Evolutionary conservation across 92 coral and sea anemone genomes (phyloP).

Genomic region (Parazoanthus swiftii): DNA sequence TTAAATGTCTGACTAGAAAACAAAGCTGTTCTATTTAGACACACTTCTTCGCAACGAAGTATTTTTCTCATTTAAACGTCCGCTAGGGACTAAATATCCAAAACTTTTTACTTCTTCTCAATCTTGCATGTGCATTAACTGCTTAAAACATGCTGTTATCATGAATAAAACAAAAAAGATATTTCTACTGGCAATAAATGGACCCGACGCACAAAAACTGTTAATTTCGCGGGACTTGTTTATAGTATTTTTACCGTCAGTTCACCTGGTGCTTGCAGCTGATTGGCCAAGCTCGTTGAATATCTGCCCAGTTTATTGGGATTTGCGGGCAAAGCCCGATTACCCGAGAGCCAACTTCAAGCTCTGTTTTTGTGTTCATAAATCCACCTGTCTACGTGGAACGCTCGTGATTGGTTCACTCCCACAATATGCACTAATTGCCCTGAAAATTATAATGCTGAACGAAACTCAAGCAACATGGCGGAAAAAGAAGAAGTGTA

Average conservation of each 20-base stretch:
- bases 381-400: constrained; percentile 68
- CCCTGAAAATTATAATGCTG: constrained; percentile 73
- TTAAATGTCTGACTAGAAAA: neutral
- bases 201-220: constrained; percentile 6
- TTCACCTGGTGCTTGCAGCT: neutral
- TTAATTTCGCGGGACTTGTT: constrained; percentile 27
- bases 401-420: constrained; percentile 57
- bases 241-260: constrained; percentile 14
- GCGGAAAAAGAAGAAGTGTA: constrained; percentile 74
- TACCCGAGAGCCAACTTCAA: constrained; percentile 74
- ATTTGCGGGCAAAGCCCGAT: constrained; percentile 77
- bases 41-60: neutral
- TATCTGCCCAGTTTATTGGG: constrained; percentile 61
- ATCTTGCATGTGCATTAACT: neutral
- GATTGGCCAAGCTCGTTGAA: constrained; percentile 42
- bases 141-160: neutral
- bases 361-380: constrained; percentile 69
- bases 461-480: constrained; percentile 81
- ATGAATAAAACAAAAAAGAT: neutral
- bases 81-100: neutral
- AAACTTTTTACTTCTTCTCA: neutral
- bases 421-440: constrained; percentile 82
- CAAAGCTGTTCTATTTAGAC: neutral
- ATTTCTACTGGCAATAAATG: neutral
- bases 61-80: neutral